Evolutionary conservation across 2,797 vertebrate genomes (phyloP).

Genomic region (Lepidocolaptes lacrymiger): DNA sequence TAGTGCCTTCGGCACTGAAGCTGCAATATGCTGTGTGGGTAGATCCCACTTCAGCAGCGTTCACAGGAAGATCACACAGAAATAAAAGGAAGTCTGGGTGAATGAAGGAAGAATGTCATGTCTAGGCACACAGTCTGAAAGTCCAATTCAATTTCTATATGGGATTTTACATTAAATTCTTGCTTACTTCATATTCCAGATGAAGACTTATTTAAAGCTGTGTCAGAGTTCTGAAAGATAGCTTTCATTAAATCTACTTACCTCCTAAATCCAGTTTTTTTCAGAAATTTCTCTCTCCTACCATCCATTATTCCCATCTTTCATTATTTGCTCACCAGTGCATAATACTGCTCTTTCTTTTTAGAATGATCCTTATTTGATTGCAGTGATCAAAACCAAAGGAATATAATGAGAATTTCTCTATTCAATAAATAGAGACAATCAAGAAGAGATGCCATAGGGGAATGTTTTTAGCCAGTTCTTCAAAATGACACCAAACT

Average conservation of each 20-base stretch:
- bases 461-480: neutral
- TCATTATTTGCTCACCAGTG: neutral
- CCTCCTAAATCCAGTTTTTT: neutral
- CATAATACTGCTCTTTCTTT: neutral
- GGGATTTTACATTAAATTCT: neutral
- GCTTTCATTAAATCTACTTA: neutral
- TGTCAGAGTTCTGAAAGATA: neutral
- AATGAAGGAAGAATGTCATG: neutral
- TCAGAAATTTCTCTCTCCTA: neutral
- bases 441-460: neutral
- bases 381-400: neutral
- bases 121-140: neutral
- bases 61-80: neutral
- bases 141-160: neutral
- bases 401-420: neutral
- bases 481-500: neutral
- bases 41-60: neutral
- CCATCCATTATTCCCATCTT: neutral
- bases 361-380: neutral
- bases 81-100: neutral
- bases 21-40: constrained; percentile 7
- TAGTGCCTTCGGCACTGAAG: neutral
- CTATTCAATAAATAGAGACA: neutral
- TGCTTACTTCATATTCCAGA: neutral
- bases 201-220: constrained; percentile 6